Base-by-base conservation (phyloP, 2,113 vertebrate genomes). In the Tenebrosternarchus preto region DNA sequence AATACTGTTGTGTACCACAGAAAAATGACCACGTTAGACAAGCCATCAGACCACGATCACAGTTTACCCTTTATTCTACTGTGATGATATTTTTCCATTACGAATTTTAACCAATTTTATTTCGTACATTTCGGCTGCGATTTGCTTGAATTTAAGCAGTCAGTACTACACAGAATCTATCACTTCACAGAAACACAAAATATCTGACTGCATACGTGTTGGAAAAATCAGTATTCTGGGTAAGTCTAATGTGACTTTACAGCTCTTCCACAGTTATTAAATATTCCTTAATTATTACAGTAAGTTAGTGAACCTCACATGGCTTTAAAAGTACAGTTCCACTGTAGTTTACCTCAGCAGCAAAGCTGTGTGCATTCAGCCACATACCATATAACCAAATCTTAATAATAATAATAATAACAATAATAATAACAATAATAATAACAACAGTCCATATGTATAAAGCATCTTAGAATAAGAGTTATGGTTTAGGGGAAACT, bases 21-120 rank as follows among this genome's bases (percentile, higher is more conserved):
- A 46, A 71, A 76, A 25, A 56, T 63, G 63, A 33, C 70, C 63
- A 77, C 73, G 11, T 73, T 71, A 66, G 27, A 85, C 59, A 60
- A 77, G 53, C 39, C 17, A 78, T 55, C 70, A 16, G 15, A 60
- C 22, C 17, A 33, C n/a, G 15, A 60, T 22, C 17, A 33, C 36
- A 72, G 53, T 7, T 72, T 74, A 31, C 53, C 1, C 31, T 68
- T 76, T 80, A 55, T 80, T 67, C 73, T 2, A 67, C 29, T 63
- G 63, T 66, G 36, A 55, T 36, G 22, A 5, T 3, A 24, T 74
- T 25, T 36, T 36, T 36, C n/a, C n/a, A 36, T 36, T 50, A 12
- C 15, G 43, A 17, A 57, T 17, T 69, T 12, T 50, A 50, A 43
- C 1, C 9, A 53, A 33, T 22, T 55, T 31, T 31, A 5, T 17